Evolutionary conservation across 1,140 invertebrate genomes (phyloP), one percentile per base, ranked within the genome.

Genomic region (Frieseomelitta varia): DNA sequence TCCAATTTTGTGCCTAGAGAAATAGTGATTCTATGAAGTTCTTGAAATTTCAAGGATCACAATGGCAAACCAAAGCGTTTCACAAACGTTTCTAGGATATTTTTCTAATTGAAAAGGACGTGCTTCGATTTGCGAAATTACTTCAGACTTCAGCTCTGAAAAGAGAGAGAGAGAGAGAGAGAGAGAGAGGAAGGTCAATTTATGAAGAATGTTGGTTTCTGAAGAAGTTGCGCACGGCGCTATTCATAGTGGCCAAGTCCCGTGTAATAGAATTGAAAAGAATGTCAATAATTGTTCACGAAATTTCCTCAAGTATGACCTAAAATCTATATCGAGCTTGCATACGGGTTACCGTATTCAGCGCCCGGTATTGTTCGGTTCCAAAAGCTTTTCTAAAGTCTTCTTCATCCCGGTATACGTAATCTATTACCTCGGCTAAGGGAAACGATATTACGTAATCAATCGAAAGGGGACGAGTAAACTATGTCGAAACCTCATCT

Each of bases 241-340:
- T 21, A 56, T 47, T 71, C 56, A 56, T 2, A 4, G n/a, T 21
- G 39, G 12, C 19, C 21, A 76, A 56, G 15, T 24, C 30, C n/a
- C 39, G 34, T 69, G 73, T 55, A 68, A 58, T 14, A 21, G 30
- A 63, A 58, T 27, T 53, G 53, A 83, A 71, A 83, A 77, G 81
- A 83, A 55, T 78, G 81, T 83, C 81, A 83, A 83, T 78, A 83
- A 78, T 79, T 79, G 76, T 51, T 72, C 65, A 55, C n/a, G 55
- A 79, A 84, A 84, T 84, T 80, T 63, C 53, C 30, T 27, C 24
- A 53, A 47, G 34, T 73, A 80, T 39, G 82, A 72, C 67, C 68
- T 71, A 80, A 84, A 84, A 80, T 72, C 61, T 34, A n/a, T 73
- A 51, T 67, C 34, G 53, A 51, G 55, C 63, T 79, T 69, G 74